Evolutionary conservation across 1,140 invertebrate species (phyloP), one percentile per base, ranked within the genome.

Genomic region (Drosophila navojoa): DNA sequence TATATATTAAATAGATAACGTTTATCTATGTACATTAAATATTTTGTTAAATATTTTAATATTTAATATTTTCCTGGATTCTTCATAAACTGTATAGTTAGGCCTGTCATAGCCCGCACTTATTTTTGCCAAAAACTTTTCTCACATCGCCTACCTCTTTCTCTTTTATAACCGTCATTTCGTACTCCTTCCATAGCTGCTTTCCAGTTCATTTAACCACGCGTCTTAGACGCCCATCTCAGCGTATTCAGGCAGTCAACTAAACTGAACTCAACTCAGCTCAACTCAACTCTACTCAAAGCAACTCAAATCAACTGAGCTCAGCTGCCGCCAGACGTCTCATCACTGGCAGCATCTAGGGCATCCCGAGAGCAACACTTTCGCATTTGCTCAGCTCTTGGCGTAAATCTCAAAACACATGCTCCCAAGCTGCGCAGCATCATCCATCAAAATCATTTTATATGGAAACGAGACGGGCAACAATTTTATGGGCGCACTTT

Each of bases 371-470:
- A 6, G 6, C 10, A 38, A 38, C 50, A 47, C 54, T 49, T 32
- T 49, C 19, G 47, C 70, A 80, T 80, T 79, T 73, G 68, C 74
- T 62, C 53, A 58, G 75, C 73, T 77, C 73, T 66, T 61, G 68
- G 76, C 76, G 49, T 71, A 79, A 87, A 76, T 89, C 82, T 79
- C 72, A 49, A 60, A 87, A 87, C 82, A 87, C 82, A 87, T 87
- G 82, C 82, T 87, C 72, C 82, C 79, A 71, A 87, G 81, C 82
- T 87, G 81, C 71, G 81, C 72, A 82, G 79, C 84, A 89, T 89
- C 82, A 87, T 87, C 79, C 82, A 87, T 87, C 82, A 87, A 89
- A 87, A 79, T 71, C 84, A 67, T 89, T 87, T 87, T 87, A 82
- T 82, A 89, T 89, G 81, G 84, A 86, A 76, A 76, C 79, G 71